These are phyloP conservation scores for Myripristis murdjan DNA, from an alignment of 2,797 vertebrate species.

Conservation along the genomic window DNA sequence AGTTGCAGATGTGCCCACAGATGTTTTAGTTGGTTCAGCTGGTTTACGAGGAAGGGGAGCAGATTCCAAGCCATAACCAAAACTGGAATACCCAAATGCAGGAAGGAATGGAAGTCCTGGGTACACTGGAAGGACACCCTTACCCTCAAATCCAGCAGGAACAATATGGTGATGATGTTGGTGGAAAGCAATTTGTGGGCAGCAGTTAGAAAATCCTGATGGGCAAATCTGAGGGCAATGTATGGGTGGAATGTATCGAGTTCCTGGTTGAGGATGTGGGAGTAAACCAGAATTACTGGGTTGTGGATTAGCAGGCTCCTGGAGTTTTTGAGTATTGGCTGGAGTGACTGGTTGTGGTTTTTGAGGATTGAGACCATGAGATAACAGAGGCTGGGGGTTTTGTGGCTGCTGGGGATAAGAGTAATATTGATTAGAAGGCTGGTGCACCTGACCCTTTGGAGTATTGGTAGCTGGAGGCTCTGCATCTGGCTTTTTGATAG, in stretches of 20 bases:
- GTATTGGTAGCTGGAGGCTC: background rate
- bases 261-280: background rate
- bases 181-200: conserved; percentile 77
- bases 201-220: conserved; percentile 68
- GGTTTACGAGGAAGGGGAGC: background rate
- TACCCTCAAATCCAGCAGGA: conserved; percentile 21
- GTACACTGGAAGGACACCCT: conserved; percentile 9
- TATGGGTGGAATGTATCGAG: conserved; percentile 4
- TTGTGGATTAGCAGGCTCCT: background rate
- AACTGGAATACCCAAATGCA: conserved; percentile 8
- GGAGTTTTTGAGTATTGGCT: background rate
- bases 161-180: conserved; percentile 75
- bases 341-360: background rate
- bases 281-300: background rate
- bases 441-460: background rate
- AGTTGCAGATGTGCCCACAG: background rate
- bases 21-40: background rate
- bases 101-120: conserved; percentile 19
- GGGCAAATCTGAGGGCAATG: conserved; percentile 60
- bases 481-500: background rate
- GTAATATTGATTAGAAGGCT: conserved; percentile 1
- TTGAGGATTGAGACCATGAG: conserved; percentile 2
- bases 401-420: conserved; percentile 17
- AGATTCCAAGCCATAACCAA: conserved; percentile 4
- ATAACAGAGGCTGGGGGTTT: conserved; percentile 6